phyloP scores from a whole-genome alignment of 2,797 vertebrate species.

The Sphenodon punctatus region DNA sequence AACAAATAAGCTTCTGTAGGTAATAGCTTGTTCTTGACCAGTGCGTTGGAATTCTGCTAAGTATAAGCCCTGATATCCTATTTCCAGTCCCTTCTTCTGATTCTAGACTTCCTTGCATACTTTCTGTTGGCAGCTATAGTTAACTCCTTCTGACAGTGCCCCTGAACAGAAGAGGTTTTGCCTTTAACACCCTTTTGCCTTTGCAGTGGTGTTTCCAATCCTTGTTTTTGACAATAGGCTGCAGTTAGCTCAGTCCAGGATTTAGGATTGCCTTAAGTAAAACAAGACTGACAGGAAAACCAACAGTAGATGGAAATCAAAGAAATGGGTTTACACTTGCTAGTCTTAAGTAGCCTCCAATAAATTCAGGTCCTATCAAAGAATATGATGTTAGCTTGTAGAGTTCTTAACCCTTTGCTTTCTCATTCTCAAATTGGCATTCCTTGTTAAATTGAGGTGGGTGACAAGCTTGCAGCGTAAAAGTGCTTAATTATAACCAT shows the following conservation, averaged over 20 bases:
- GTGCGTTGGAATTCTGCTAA: neutral
- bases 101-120: neutral
- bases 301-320: neutral
- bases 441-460: neutral
- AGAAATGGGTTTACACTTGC: neutral
- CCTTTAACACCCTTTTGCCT: neutral
- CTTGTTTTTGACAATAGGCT: neutral
- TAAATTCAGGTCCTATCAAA: neutral
- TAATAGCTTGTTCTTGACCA: too few relatives aligned
- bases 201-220: neutral
- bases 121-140: accelerated
- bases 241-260: neutral
- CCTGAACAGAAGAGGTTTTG: too few relatives aligned
- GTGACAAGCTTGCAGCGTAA: too few relatives aligned
- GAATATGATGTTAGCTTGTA: neutral
- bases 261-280: too few relatives aligned
- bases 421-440: neutral
- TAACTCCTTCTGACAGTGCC: neutral
- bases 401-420: neutral
- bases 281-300: neutral
- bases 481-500: too few relatives aligned
- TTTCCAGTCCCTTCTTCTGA: neutral
- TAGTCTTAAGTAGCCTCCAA: neutral
- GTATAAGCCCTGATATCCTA: neutral
- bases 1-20: too few relatives aligned